phyloP scores from a whole-genome alignment of 1,140 invertebrate species.

The Phymorhynchus buccinoides region DNA sequence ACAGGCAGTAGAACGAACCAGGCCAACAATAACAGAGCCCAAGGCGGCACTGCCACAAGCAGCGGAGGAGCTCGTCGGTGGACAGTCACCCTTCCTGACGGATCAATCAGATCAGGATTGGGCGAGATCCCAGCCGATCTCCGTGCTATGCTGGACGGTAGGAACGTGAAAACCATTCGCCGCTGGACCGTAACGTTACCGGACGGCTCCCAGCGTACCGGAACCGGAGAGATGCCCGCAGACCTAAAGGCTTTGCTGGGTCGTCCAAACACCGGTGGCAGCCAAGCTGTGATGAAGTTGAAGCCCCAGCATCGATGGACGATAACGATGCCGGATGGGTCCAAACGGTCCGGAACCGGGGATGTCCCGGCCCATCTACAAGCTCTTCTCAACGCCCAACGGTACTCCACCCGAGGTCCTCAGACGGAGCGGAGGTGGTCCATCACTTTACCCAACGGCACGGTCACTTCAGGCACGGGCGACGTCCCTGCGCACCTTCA shows the following conservation, averaged over 20 bases:
- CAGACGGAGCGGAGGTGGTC: slow-evolving; percentile 30
- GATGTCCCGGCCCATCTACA: slow-evolving; percentile 14
- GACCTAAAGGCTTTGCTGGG: slow-evolving; percentile 34
- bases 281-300: no score
- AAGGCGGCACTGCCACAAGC: no score
- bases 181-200: slow-evolving; percentile 40
- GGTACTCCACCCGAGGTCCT: background rate
- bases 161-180: no score
- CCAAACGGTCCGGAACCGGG: slow-evolving; percentile 1
- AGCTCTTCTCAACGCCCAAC: slow-evolving; percentile 22
- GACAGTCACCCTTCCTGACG: slow-evolving; percentile 44
- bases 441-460: slow-evolving; percentile 45
- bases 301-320: slow-evolving; percentile 13
- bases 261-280: slow-evolving; percentile 1
- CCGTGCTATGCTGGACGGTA: slow-evolving; percentile 7
- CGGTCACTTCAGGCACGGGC: slow-evolving; percentile 34
- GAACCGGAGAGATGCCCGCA: slow-evolving; percentile 32
- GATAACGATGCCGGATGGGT: slow-evolving; percentile 36
- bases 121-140: slow-evolving; percentile 39
- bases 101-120: slow-evolving; percentile 24
- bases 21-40: no score
- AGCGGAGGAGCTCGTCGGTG: slow-evolving; percentile 32
- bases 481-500: slow-evolving; percentile 33
- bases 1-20: no score
- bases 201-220: slow-evolving; percentile 34